Conservation (phyloP, 2,797 vertebrate genomes). For the Pelobates cultripes region DNA sequence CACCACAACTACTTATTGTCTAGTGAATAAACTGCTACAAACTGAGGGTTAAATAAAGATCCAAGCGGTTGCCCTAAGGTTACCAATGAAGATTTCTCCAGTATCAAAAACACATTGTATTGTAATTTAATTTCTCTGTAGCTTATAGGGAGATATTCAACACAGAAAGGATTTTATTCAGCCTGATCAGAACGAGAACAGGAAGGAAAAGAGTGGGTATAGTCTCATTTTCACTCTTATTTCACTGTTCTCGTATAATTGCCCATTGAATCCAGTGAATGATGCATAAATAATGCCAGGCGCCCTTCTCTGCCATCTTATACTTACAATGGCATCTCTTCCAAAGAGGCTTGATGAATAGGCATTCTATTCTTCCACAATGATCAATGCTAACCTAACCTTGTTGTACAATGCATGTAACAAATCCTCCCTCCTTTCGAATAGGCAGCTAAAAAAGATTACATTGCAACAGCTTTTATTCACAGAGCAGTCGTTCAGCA, state of each 20-base stretch:
- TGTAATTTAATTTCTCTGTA: background rate
- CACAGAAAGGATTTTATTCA: background rate
- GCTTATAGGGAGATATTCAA: background rate
- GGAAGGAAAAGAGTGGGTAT: slow-evolving; percentile 27
- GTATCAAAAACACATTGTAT: background rate
- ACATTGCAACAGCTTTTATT: slow-evolving; percentile 48
- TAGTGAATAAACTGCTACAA: no score
- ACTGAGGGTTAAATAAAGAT: no score
- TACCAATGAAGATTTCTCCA: background rate
- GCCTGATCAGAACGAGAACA: background rate
- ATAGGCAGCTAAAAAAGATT: slow-evolving; percentile 55
- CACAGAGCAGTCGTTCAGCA: slow-evolving; percentile 37
- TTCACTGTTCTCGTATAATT: slow-evolving; percentile 41
- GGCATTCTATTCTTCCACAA: slow-evolving; percentile 41
- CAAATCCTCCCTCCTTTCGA: slow-evolving; percentile 51
- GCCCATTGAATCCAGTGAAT: slow-evolving; percentile 46
- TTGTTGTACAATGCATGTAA: slow-evolving; percentile 44
- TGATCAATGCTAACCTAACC: slow-evolving; percentile 43
- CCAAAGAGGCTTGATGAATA: slow-evolving; percentile 46
- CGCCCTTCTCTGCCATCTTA: slow-evolving; percentile 26
- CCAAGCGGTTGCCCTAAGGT: no score
- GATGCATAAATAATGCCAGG: slow-evolving; percentile 34
- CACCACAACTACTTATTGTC: no score
- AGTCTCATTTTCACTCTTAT: slow-evolving; percentile 15
- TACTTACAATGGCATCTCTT: slow-evolving; percentile 22